These are phyloP conservation scores for Alloscopus bannaensis DNA, from an alignment of 2,888 invertebrate species.

Conservation along the genomic window DNA sequence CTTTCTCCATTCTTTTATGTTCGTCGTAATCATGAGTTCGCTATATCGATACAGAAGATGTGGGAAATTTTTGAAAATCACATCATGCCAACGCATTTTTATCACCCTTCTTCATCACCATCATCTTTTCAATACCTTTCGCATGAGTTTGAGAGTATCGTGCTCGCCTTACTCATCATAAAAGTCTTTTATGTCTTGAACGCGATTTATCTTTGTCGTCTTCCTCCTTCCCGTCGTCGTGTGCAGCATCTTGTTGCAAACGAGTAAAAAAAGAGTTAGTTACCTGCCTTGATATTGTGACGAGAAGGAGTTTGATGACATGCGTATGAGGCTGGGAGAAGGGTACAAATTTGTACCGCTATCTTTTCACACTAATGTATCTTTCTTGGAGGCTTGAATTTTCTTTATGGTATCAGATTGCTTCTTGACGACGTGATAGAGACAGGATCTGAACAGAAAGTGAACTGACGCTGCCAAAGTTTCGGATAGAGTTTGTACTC, in stretches of 20 bases:
- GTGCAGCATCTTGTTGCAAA: constrained; percentile 12
- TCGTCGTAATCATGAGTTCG: not conserved
- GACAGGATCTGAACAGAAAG: too few relatives aligned
- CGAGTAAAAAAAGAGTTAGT: constrained; percentile 37
- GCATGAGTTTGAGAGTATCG: not conserved
- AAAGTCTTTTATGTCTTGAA: constrained; percentile 65
- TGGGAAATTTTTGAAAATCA: constrained; percentile 10
- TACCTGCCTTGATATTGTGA: constrained; percentile 22
- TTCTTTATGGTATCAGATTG: constrained; percentile 40
- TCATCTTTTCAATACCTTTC: constrained; percentile 28
- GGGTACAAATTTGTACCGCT: constrained; percentile 45
- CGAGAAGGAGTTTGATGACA: constrained; percentile 47
- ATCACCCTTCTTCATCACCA: constrained; percentile 33
- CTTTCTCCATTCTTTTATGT: not conserved
- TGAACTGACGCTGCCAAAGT: too few relatives aligned
- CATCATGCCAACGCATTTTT: constrained; percentile 27
- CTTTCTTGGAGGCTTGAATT: constrained; percentile 15
- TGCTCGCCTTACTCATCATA: constrained; percentile 51
- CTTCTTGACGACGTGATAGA: constrained; percentile 38
- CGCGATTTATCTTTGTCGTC: constrained; percentile 73
- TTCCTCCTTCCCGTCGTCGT: constrained; percentile 57
- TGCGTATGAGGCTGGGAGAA: too few relatives aligned
- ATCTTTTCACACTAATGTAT: constrained; percentile 47
- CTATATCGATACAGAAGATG: not conserved
- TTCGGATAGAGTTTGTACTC: too few relatives aligned